phyloP scores from a whole-genome alignment of 1,140 invertebrate species.

The Drosophila triauraria region DNA sequence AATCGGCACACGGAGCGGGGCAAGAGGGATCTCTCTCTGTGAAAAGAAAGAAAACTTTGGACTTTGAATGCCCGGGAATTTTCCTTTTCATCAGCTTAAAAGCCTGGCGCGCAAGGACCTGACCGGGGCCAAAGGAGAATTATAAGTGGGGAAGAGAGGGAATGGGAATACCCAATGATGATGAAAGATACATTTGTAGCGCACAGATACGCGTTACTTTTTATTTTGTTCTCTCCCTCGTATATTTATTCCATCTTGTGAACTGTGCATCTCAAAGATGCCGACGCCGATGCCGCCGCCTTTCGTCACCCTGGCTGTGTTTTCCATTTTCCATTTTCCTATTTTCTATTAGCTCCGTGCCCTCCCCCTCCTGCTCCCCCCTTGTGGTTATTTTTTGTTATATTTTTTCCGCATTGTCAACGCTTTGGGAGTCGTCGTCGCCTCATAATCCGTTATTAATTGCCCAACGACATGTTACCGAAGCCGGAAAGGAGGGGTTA shows the following conservation, averaged over 20 bases:
- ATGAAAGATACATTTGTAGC: conserved; percentile 67
- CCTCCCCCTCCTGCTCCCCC: too few species aligned
- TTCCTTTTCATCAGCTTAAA: conserved; percentile 75
- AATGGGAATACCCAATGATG: conserved; percentile 31
- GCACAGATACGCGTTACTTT: conserved; percentile 48
- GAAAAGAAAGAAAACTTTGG: conserved; percentile 40
- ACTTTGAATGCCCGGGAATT: conserved; percentile 56
- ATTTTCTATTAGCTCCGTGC: not conserved
- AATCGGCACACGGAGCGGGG: not conserved
- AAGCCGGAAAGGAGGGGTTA: conserved; percentile 2
- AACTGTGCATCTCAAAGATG: conserved; percentile 43
- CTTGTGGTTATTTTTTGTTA: conserved; percentile 24
- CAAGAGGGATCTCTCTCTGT: not conserved
- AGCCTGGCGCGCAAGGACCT: conserved; percentile 32
- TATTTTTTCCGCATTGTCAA: conserved; percentile 61
- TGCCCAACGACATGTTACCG: conserved; percentile 74
- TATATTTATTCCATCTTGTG: conserved; percentile 9
- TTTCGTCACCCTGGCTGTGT: conserved; percentile 5
- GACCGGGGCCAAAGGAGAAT: conserved; percentile 41
- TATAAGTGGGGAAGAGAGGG: conserved; percentile 28
- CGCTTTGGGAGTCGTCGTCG: conserved; percentile 61
- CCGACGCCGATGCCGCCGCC: conserved; percentile 6
- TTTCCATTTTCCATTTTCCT: not conserved
- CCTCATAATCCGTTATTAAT: conserved; percentile 81
- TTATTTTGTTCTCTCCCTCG: conserved; percentile 7